Evolutionary conservation across 2,888 invertebrate genomes (phyloP).

Genomic region (Dryococelus australis): DNA sequence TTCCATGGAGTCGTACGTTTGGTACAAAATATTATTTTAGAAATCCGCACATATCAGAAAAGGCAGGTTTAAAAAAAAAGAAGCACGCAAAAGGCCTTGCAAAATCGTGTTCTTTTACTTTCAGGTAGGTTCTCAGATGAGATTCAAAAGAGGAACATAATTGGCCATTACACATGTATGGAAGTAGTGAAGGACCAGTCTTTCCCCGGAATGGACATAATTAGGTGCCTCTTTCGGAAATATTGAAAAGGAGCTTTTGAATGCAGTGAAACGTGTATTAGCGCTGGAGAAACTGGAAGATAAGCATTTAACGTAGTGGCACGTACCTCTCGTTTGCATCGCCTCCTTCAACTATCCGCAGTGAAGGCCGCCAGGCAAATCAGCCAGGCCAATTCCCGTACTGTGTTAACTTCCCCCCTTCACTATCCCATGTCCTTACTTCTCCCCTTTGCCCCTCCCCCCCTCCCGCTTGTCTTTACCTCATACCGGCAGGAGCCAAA

Average conservation of each 20-base stretch:
- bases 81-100: too few species aligned
- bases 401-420: background rate
- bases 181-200: background rate
- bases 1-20: too few species aligned
- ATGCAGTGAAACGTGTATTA: background rate
- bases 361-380: background rate
- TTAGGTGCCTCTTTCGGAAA: background rate
- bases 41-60: too few species aligned
- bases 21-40: too few species aligned
- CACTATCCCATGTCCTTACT: too few species aligned
- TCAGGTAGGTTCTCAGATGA: too few species aligned
- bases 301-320: background rate
- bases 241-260: background rate
- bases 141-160: background rate
- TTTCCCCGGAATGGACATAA: background rate
- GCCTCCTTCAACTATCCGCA: background rate
- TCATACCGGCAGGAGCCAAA: background rate
- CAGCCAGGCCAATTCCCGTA: slow-evolving; percentile 1
- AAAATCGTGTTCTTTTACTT: too few species aligned
- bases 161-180: background rate
- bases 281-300: background rate
- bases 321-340: background rate
- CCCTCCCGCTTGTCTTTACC: background rate
- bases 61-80: too few species aligned
- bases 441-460: background rate